phyloP scores from a whole-genome alignment of 2,888 invertebrate species.

The Acleris laterana region DNA sequence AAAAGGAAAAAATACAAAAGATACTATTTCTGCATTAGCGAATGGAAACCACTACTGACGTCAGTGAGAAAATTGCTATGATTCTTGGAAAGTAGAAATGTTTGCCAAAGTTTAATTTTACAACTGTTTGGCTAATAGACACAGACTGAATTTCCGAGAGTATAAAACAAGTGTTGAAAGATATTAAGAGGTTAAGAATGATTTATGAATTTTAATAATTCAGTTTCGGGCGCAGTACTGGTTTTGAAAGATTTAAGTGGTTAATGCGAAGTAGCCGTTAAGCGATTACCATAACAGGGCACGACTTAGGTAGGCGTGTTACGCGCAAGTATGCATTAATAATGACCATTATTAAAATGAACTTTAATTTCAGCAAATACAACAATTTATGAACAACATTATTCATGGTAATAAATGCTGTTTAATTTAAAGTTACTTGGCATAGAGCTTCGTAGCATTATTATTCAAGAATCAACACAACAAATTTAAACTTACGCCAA shows the following conservation, averaged over 20 bases:
- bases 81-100: conserved; percentile 67
- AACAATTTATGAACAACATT: neutral
- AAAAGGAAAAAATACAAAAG: conserved; percentile 3
- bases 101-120: conserved; percentile 76
- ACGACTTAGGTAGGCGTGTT: conserved; percentile 21
- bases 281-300: conserved; percentile 22
- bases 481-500: no score
- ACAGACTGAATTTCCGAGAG: conserved; percentile 42
- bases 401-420: conserved; percentile 1
- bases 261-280: conserved; percentile 10
- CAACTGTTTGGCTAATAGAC: conserved; percentile 54
- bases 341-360: conserved; percentile 6
- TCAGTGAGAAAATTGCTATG: conserved; percentile 55
- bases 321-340: conserved; percentile 1
- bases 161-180: conserved; percentile 6
- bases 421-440: neutral
- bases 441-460: neutral
- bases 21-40: conserved; percentile 38
- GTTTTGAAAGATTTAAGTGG: conserved; percentile 23
- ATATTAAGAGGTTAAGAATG: conserved; percentile 5
- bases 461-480: neutral
- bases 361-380: neutral
- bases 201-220: conserved; percentile 6
- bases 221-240: conserved; percentile 11
- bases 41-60: conserved; percentile 52